Evolutionary conservation across 1,140 invertebrate species (phyloP).

Genomic region (Antheraea mylitta): DNA sequence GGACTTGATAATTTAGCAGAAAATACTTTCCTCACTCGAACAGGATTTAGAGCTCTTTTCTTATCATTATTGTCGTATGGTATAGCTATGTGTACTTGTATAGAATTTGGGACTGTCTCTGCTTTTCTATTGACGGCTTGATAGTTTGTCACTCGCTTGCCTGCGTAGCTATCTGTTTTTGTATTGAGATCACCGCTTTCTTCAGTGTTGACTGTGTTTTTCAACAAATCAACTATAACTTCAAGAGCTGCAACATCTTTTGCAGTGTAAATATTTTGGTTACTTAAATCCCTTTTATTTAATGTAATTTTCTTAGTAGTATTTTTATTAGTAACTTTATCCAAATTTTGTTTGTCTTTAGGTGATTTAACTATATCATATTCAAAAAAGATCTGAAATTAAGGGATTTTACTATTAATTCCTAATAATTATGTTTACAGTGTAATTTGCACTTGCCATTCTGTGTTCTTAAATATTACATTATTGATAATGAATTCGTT

Average conservation of each 20-base stretch:
- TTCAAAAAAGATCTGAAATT: background rate
- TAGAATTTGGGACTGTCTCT: constrained; percentile 27
- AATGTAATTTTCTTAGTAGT: background rate
- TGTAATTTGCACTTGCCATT: no score
- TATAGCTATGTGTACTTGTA: constrained; percentile 51
- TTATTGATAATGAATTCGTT: no score
- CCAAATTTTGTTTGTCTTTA: background rate
- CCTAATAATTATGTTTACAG: background rate
- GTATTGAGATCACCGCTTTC: constrained; percentile 6
- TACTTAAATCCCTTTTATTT: background rate
- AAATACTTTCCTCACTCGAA: constrained; percentile 41
- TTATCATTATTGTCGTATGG: constrained; percentile 30
- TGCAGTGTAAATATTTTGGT: constrained; percentile 34
- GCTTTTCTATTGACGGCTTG: background rate
- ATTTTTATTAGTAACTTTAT: background rate
- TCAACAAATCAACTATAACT: constrained; percentile 49
- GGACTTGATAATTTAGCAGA: constrained; percentile 44
- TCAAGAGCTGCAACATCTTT: constrained; percentile 52
- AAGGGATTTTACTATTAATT: background rate
- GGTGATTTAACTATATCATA: background rate
- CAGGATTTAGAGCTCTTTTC: constrained; percentile 36
- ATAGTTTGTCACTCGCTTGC: background rate
- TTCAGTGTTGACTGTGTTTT: constrained; percentile 26
- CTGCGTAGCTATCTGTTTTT: background rate
- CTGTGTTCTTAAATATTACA: no score